Percentiles rank a stretch among this genome's conserved stretches.
Evolutionary conservation across 2,888 invertebrate genomes (phyloP).

Genomic region (Sisyra nigra): DNA sequence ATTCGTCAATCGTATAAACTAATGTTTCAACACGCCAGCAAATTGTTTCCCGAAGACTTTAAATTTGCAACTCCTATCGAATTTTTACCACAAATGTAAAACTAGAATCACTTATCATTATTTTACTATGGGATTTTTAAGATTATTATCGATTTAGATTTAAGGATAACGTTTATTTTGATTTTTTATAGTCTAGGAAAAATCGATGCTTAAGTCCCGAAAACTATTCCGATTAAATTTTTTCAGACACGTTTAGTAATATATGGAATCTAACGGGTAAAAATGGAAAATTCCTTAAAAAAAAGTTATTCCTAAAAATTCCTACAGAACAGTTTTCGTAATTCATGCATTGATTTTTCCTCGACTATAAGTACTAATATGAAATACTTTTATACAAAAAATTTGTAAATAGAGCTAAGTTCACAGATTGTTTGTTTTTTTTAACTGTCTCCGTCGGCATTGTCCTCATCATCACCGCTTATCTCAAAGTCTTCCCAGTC

Average conservation of each 20-base stretch:
- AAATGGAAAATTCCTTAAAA: no score
- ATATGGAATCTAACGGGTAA: no score
- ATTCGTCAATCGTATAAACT: constrained; percentile 94
- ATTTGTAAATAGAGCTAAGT: constrained; percentile 2
- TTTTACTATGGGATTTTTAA: not conserved
- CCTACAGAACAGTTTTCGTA: no score
- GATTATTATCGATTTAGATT: not conserved
- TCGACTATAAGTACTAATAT: no score
- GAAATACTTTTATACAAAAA: no score
- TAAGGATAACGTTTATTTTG: not conserved
- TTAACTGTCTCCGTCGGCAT: not conserved
- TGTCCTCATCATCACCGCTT: not conserved
- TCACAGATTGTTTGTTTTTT: constrained; percentile 7
- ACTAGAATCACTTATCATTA: not conserved
- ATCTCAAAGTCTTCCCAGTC: constrained; percentile 7
- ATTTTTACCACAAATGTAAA: constrained; percentile 72
- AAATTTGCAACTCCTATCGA: constrained; percentile 91
- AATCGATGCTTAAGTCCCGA: no score
- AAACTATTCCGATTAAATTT: no score
- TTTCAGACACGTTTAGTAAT: no score
- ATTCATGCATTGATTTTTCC: no score
- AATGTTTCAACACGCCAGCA: constrained; percentile 86
- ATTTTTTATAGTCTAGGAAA: no score
- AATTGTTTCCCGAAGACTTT: constrained; percentile 92
- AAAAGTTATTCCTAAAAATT: no score